phyloP scores from a whole-genome alignment of 1,140 invertebrate species.

The Physella acuta region DNA sequence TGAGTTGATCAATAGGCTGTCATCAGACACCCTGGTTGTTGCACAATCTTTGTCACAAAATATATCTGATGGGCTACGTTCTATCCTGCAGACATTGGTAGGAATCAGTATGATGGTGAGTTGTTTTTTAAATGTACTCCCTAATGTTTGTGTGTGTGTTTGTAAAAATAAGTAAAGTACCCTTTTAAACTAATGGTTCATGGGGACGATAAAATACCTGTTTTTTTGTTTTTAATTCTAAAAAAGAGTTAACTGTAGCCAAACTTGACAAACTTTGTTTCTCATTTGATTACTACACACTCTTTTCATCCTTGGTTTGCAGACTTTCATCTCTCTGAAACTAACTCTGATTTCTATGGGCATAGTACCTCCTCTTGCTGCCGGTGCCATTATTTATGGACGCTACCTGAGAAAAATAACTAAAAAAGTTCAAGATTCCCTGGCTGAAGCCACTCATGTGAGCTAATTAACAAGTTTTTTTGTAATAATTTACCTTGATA shows the following conservation, averaged over 20 bases:
- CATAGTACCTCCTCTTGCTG: conserved; percentile 85
- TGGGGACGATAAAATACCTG: no score
- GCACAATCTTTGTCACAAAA: conserved; percentile 90
- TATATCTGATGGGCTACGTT: conserved; percentile 89
- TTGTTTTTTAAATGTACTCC: conserved; percentile 20
- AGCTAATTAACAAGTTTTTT: conserved; percentile 9
- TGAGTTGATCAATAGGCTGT: conserved; percentile 89
- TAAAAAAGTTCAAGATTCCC: conserved; percentile 77
- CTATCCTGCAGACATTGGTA: conserved; percentile 78
- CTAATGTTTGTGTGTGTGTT: no score
- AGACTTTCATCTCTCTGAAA: conserved; percentile 84
- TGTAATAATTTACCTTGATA: no score
- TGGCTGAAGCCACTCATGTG: conserved; percentile 78
- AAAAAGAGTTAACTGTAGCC: no score
- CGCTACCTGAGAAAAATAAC: conserved; percentile 85
- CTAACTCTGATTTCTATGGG: conserved; percentile 80
- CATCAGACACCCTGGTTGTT: conserved; percentile 86
- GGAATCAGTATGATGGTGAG: conserved; percentile 92
- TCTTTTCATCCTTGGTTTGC: no score
- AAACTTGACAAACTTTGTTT: no score
- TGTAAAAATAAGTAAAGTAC: no score
- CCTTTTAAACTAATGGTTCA: no score
- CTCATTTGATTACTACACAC: no score
- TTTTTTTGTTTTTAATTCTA: no score
- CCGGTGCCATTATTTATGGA: conserved; percentile 85